Evolutionary conservation across 92 coral and sea anemone species (phyloP).

Genomic region (Ricordea florida): DNA sequence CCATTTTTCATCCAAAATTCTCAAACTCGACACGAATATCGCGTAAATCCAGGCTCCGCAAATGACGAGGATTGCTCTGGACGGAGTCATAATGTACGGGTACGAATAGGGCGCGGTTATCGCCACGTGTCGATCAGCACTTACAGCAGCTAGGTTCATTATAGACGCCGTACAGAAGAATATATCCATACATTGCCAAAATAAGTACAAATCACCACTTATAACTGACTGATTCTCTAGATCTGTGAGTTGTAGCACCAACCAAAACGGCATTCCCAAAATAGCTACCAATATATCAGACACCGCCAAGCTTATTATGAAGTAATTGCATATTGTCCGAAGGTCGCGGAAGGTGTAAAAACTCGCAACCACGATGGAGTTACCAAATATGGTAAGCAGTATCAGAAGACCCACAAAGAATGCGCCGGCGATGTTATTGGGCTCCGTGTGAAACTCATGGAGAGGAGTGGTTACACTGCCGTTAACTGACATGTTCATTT

Average conservation of each 20-base stretch:
- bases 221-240: conserved; percentile 36
- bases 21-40: conserved; percentile 61
- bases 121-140: conserved; percentile 92
- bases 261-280: conserved; percentile 90
- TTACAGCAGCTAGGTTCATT: conserved; percentile 86
- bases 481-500: conserved; percentile 4
- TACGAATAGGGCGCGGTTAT: conserved; percentile 89
- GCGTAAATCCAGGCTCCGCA: conserved; percentile 81
- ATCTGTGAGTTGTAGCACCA: conserved; percentile 67
- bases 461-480: not conserved
- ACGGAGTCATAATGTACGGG: conserved; percentile 78
- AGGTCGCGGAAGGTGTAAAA: conserved; percentile 89
- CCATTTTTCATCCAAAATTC: conserved; percentile 32
- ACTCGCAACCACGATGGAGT: conserved; percentile 87
- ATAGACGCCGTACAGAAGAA: conserved; percentile 83
- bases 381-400: conserved; percentile 81
- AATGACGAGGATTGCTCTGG: conserved; percentile 74
- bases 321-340: conserved; percentile 93
- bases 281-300: conserved; percentile 89
- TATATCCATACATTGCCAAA: conserved; percentile 81
- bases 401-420: conserved; percentile 78
- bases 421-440: conserved; percentile 69
- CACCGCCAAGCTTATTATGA: conserved; percentile 80
- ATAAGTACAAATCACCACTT: conserved; percentile 6
- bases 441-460: conserved; percentile 18